Base-by-base conservation (phyloP, 2,888 invertebrate genomes). In the Brachyptera risi region DNA sequence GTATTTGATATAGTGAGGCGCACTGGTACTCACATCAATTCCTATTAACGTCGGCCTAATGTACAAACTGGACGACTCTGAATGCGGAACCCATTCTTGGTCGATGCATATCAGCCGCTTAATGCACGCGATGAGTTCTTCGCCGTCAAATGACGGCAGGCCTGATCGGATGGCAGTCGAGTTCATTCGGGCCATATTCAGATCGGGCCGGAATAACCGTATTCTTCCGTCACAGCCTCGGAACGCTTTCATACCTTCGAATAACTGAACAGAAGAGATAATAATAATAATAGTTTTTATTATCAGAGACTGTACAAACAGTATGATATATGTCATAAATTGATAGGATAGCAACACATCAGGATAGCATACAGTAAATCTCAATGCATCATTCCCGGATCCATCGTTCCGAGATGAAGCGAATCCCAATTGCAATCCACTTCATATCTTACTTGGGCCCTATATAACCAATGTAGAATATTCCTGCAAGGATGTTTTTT, bases 191-290 rank as follows among this genome's bases (percentile, higher is more conserved):
- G 85, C 84, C 92, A 98, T 94, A 75, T 99, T 99, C 73, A 94
- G 79, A 59, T 96, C 90, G 0, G 98, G 98, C 56, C 99, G 86
- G 78, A 99, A 99, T 71, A 99, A 78, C 68, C 97, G 82, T 67
- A 99, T 91, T 77, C 86, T 88, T 61, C 90, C 92, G 77, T 99
- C 97, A 11, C 85, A 83, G 7, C 97, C 96, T 68, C 96, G 83
- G 77, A 92, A 99, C 0, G 96, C 97, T 78, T 99, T 99, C 85
- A 97, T 84, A 58, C 99, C 99, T 82, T 99, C 99, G 74, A 99
- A 99, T 66, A 97, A 79, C 96, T 98, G 77, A 24, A 76, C 70
- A 71, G 51, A 63, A 40, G 61, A 63, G 59, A n/a, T n/a, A n/a
- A n/a, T n/a, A n/a, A n/a, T n/a, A n/a, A n/a, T n/a, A n/a, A n/a